Evolutionary conservation across 2,113 vertebrate genomes (phyloP).

Genomic region (Sula dactylatra): DNA sequence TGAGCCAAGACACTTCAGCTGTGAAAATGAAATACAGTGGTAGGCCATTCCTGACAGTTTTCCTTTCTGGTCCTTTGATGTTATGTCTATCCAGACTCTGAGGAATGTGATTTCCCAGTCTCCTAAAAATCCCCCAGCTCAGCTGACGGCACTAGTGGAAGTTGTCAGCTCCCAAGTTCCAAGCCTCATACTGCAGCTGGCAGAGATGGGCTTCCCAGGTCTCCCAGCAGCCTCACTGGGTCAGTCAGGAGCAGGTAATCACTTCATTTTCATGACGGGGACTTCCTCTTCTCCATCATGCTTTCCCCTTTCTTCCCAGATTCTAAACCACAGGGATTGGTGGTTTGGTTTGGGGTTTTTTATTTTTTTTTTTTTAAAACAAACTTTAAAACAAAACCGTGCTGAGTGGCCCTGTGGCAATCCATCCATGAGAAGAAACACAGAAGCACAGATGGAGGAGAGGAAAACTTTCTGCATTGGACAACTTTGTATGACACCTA

Average conservation of each 20-base stretch:
- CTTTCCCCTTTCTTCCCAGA: not conserved
- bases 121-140: not conserved
- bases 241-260: not conserved
- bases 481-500: not conserved
- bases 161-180: not conserved
- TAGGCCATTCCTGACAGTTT: not conserved
- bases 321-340: not conserved
- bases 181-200: accelerated
- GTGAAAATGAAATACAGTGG: not conserved
- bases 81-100: not conserved
- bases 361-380: not conserved
- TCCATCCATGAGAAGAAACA: not conserved
- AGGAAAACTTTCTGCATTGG: not conserved
- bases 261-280: not conserved
- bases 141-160: not conserved
- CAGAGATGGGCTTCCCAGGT: not conserved
- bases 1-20: not conserved
- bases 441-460: not conserved
- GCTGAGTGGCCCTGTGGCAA: not conserved
- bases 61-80: not conserved
- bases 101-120: not conserved
- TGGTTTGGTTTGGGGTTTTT: not conserved
- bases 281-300: not conserved
- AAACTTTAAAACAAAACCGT: not conserved
- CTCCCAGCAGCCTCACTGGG: not conserved